Evolutionary conservation across 2,797 vertebrate genomes (phyloP).

Genomic region (Pyrocephalus nanus): DNA sequence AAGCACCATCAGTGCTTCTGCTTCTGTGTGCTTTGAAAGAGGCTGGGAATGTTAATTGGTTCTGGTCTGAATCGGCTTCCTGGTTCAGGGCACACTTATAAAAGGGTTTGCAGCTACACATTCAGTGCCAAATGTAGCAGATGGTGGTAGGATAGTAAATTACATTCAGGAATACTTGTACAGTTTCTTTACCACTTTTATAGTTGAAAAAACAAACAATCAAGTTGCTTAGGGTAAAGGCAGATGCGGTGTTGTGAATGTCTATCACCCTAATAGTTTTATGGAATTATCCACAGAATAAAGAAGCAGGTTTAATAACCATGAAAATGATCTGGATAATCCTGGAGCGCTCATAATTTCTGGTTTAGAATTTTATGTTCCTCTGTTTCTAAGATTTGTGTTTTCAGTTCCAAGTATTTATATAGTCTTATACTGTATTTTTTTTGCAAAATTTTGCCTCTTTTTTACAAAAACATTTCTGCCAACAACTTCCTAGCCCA

Average conservation of each 20-base stretch:
- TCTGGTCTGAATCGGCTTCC: constrained; percentile 55
- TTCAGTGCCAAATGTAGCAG: constrained; percentile 68
- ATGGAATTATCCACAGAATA: constrained; percentile 53
- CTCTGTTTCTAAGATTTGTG: constrained; percentile 11
- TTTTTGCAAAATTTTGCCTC: background rate
- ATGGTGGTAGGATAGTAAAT: constrained; percentile 67
- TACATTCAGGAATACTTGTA: constrained; percentile 63
- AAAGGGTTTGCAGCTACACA: constrained; percentile 33
- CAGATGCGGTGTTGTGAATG: constrained; percentile 44
- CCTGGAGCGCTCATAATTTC: background rate
- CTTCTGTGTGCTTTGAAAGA: background rate
- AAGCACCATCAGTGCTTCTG: background rate
- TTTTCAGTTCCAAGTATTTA: background rate
- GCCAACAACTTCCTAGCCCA: background rate
- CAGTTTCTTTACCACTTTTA: constrained; percentile 61
- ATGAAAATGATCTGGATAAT: constrained; percentile 45
- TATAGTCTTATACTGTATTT: background rate
- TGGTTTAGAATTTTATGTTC: constrained; percentile 40
- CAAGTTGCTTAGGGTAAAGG: constrained; percentile 50
- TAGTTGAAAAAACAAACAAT: constrained; percentile 64
- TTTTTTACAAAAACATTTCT: background rate
- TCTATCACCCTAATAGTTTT: constrained; percentile 48
- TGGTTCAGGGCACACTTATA: constrained; percentile 52
- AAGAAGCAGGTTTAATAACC: constrained; percentile 39
- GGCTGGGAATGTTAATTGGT: constrained; percentile 31